Conservation (phyloP, 1,140 invertebrate genomes). For the Mya arenaria region DNA sequence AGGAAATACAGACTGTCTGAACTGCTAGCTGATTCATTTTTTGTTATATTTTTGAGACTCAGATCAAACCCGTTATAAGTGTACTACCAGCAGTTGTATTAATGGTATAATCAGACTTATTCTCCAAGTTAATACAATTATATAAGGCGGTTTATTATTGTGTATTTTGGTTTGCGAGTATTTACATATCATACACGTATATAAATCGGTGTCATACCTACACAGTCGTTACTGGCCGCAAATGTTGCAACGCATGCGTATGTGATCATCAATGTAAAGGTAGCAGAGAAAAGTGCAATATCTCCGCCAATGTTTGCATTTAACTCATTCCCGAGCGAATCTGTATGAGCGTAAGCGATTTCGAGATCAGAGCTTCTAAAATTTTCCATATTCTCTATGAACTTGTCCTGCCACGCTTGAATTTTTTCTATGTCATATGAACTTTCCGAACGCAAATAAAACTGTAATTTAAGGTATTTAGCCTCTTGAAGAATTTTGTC, state of each 20-base stretch:
- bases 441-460: conserved; percentile 11
- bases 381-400: neutral
- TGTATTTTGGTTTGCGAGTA: too few relatives aligned
- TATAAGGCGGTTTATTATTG: too few relatives aligned
- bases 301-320: conserved; percentile 48
- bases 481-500: neutral
- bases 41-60: too few relatives aligned
- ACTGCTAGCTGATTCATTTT: too few relatives aligned
- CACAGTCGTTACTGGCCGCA: conserved; percentile 15
- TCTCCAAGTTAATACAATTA: too few relatives aligned
- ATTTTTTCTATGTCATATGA: neutral
- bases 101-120: too few relatives aligned
- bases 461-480: neutral
- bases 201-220: conserved; percentile 88
- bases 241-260: conserved; percentile 60
- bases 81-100: too few relatives aligned
- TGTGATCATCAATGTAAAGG: conserved; percentile 57
- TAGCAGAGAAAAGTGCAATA: conserved; percentile 54
- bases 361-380: neutral
- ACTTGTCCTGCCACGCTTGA: conserved; percentile 7
- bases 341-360: conserved; percentile 14
- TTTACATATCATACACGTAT: neutral
- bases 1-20: conserved; percentile 85
- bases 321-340: conserved; percentile 20
- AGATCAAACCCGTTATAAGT: too few relatives aligned